Conservation (phyloP, 2,888 invertebrate species). For the Morpho helenor region DNA sequence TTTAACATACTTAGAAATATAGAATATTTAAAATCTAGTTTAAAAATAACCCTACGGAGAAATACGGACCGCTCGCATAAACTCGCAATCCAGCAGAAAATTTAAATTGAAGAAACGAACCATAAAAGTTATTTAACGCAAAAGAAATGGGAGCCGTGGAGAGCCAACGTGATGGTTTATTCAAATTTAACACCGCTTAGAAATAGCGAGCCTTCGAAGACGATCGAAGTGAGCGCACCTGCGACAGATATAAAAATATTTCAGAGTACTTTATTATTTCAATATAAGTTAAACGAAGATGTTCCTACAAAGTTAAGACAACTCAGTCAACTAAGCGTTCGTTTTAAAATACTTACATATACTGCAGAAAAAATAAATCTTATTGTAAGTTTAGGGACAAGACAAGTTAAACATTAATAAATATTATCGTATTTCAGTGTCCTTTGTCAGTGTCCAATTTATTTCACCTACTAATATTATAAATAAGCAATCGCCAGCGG, state of each 20-base stretch:
- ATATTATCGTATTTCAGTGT: too few species aligned
- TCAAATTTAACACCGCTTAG: constrained; percentile 66
- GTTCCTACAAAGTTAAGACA: constrained; percentile 2
- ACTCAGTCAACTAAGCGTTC: background rate
- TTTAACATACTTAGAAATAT: too few species aligned
- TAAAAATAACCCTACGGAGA: background rate
- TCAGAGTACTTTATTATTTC: constrained; percentile 14
- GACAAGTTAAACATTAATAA: too few species aligned
- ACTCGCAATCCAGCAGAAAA: constrained; percentile 11
- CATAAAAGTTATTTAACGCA: constrained; percentile 26
- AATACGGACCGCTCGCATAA: background rate
- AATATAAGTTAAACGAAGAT: constrained; percentile 4
- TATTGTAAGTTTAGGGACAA: too few species aligned
- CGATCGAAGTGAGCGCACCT: constrained; percentile 51
- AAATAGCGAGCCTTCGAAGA: constrained; percentile 49
- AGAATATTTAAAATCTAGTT: too few species aligned
- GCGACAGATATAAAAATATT: constrained; percentile 33
- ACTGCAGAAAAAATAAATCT: too few species aligned
- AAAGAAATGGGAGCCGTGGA: constrained; percentile 25
- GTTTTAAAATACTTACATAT: too few species aligned
- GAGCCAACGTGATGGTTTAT: constrained; percentile 60
- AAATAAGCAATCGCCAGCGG: too few species aligned
- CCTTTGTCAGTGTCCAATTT: too few species aligned
- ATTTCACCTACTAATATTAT: too few species aligned
- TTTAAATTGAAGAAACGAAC: constrained; percentile 18